Evolutionary conservation across 2,797 vertebrate species (phyloP), one percentile per base, ranked within the genome.

Genomic region (Lerista edwardsae): DNA sequence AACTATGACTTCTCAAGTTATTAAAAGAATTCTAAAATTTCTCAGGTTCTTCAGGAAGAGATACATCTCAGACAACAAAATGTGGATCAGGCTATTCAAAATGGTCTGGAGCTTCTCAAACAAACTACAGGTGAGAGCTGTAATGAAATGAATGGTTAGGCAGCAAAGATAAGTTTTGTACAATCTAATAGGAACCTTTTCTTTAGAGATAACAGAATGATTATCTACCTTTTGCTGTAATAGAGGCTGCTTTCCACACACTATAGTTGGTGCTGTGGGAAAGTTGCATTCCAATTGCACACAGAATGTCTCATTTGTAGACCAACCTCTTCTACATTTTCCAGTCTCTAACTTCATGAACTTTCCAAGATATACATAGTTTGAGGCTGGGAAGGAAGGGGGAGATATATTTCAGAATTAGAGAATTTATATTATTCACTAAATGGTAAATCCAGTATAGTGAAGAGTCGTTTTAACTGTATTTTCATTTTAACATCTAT

Each of bases 71-170:
- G 96, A 91, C 99, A 97, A 93, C 96, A 97, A 92, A 97, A 97
- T 83, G 97, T 99, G 83, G 98, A 99, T 91, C 97, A 98, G 90
- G 98, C 98, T 29, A 89, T 99, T 91, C 96, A 95, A 84, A 99
- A 99, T 90, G 99, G 99, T 83, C 94, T 99, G 95, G 98, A 99
- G 85, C 97, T 99, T 61, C 97, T 99, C 80, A 99, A 99, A 90
- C 98, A 99, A 93, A 98, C 98, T 86, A 99, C 98, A 97, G 99
- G 99, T 98, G 94, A 91, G 97, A 92, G 14, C 1, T 79, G 84
- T 78, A 39, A 74, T 21, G 36, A 84, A 79, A 75, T n/a, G 36
- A 2, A 44, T 83, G 27, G 8, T 80, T 81, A 21, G 19, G 6
- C 34, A 15, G 68, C 4, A 7, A 36, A 21, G 44, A 25, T 61